Base-by-base conservation (phyloP, 2,888 invertebrate species). In the Lepetodrilus schrolli region DNA sequence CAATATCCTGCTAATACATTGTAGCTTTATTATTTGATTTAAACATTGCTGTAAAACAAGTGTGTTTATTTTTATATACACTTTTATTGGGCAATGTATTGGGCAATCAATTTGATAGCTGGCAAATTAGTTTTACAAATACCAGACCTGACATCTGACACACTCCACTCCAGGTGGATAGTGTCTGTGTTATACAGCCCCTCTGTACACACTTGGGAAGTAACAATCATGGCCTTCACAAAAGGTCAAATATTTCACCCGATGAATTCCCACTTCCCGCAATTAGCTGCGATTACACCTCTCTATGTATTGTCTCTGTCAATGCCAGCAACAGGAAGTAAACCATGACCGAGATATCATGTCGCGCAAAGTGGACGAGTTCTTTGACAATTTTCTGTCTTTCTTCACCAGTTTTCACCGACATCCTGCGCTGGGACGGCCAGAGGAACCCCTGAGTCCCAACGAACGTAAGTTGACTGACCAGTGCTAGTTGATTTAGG, bases 381-480 rank as follows among this genome's bases (percentile, higher is more conserved):
- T 49, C 37, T 49, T 49, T 48, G 17, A 48, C 34, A 70, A 50
- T 34, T 49, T 70, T 36, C 37, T 70, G 34, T 49, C 70, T 34
- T 20, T 50, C 58, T 68, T 38, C 75, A 80, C 17, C 76, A 82
- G 83, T 72, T 48, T 77, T n/a, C 72, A 75, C 21, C 80, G 69
- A 73, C 77, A 69, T 73, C 76, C 38, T 69, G 72, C 10, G 17
- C 23, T 49, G 68, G 48, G 69, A 36, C 78, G 73, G 58, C 26
- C 72, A 10, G 78, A 73, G 10, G 81, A 79, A 66, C 81, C 79
- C 1, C 66, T 79, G 4, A 80, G 80, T 75, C 81, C 82, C 13
- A 80, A 80, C 76, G 82, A 83, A 76, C 78, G 83, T 83, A 77
- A 81, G 83, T 82, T 23, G 7, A n/a, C n/a, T n/a, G n/a, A n/a